phyloP scores from a whole-genome alignment of 1,140 invertebrate species.

The Penaeus japonicus region DNA sequence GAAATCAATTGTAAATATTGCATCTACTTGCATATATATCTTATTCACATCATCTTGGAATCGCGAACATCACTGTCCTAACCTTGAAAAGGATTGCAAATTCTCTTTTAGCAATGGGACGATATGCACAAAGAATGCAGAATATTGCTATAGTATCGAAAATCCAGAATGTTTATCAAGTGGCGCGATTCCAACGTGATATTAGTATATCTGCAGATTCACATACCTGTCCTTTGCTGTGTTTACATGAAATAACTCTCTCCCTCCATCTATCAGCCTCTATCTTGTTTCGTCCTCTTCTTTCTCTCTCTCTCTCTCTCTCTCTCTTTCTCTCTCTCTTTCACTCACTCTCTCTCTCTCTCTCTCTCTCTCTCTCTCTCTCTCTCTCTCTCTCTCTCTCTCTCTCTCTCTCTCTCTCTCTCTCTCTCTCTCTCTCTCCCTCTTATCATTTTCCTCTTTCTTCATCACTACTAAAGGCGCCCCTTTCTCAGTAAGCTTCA shows the following conservation, averaged over 20 bases:
- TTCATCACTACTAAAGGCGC: constrained; percentile 26
- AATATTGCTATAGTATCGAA: too few relatives aligned
- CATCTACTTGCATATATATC: neutral
- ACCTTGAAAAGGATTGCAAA: neutral
- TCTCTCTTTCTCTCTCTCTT: too few relatives aligned
- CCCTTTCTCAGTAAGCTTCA: constrained; percentile 37
- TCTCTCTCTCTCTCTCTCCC: neutral
- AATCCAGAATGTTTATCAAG: neutral
- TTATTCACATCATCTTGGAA: constrained; percentile 11
- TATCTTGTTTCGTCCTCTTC: neutral
- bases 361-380: neutral
- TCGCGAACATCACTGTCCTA: neutral
- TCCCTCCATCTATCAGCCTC: too few relatives aligned
- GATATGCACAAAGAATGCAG: too few relatives aligned
- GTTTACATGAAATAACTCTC: neutral
- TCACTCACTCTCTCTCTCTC: neutral
- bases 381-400: neutral
- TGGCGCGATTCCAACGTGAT: constrained; percentile 16
- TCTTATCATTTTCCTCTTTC: neutral
- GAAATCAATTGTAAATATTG: constrained; percentile 2
- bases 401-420: too few relatives aligned
- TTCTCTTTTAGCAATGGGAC: too few relatives aligned
- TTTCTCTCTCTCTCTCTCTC: neutral
- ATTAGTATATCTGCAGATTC: constrained; percentile 6
- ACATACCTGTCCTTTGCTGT: neutral